Base-by-base conservation (phyloP, 1,140 invertebrate species). In the Drosophila fuyamai region DNA sequence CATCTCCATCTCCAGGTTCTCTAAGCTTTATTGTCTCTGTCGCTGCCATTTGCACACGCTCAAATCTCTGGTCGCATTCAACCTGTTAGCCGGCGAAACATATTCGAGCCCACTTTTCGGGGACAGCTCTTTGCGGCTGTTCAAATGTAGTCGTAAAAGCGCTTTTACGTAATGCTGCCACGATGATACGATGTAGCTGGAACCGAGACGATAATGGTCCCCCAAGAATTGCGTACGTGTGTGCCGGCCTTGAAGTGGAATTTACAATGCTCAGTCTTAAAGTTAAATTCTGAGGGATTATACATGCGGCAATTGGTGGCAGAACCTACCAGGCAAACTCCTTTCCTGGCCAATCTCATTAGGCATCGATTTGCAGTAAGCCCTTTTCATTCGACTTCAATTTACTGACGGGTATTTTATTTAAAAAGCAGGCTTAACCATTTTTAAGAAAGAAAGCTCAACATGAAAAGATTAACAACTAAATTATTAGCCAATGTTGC, bases 11-110 rank as follows among this genome's bases (percentile, higher is more conserved):
- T 18, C 0, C 23, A 27, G 40, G 40, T 40, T 18, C 43, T 32
- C 55, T 86, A 86, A 85, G 81, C 81, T 86, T 85, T 86, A 85
- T 85, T 85, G 82, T 86, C 81, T 86, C 43, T 71, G 68, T 68
- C 43, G 53, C 38, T 38, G 59, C 67, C 77, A 85, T 84, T 84
- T 67, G 66, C 78, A 80, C 58, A 59, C 78, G 50, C 65, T 76
- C 55, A 61, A 81, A 81, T 81, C 79, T 81, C 74, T 66, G 77
- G 78, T 65, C 79, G 81, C 82, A 56, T 73, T 85, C 79, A 85
- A 86, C 81, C 82, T 85, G 81, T 84, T 84, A 81, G 81, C 55
- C 38, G 32, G 14, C n/a, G 10, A 14, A 50, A 36, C 51, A 40
- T 56, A 73, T 76, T 51, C 46, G 51, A 59, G 71, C 61, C 76